Evolutionary conservation across 2,888 invertebrate species (phyloP).

Genomic region (Oxyscelio sp.): DNA sequence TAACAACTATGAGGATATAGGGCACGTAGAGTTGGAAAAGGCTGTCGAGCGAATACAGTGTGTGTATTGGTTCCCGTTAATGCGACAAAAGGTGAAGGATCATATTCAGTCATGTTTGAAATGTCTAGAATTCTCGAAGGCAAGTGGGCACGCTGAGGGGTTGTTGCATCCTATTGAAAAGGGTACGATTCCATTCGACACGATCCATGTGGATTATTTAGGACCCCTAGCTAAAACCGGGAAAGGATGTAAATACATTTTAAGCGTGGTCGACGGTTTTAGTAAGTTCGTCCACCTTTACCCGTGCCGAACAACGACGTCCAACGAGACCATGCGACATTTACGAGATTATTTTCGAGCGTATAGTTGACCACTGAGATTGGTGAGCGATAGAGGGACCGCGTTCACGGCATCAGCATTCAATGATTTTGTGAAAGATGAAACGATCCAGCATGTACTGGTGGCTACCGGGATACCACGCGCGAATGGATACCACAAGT

Average conservation of each 20-base stretch:
- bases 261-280: too few relatives aligned
- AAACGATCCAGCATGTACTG: not conserved
- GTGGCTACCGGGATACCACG: constrained; percentile 8
- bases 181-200: constrained; percentile 20
- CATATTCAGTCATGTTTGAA: constrained; percentile 80
- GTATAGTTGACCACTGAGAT: constrained; percentile 73
- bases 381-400: constrained; percentile 80
- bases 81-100: constrained; percentile 74
- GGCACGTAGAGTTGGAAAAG: constrained; percentile 64
- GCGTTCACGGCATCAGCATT: constrained; percentile 74
- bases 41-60: constrained; percentile 47
- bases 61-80: constrained; percentile 74
- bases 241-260: constrained; percentile 9
- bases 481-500: too few relatives aligned
- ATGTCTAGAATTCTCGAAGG: constrained; percentile 77
- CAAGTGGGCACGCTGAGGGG: constrained; percentile 63
- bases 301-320: constrained; percentile 61
- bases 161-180: constrained; percentile 26
- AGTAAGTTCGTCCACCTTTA: constrained; percentile 77
- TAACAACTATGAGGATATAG: constrained; percentile 66
- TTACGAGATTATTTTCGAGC: constrained; percentile 67
- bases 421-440: not conserved
- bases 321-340: constrained; percentile 42
- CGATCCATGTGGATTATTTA: constrained; percentile 42
- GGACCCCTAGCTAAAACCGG: too few relatives aligned